phyloP scores from a whole-genome alignment of 1,140 invertebrate species.

The Drosophila sucinea region DNA sequence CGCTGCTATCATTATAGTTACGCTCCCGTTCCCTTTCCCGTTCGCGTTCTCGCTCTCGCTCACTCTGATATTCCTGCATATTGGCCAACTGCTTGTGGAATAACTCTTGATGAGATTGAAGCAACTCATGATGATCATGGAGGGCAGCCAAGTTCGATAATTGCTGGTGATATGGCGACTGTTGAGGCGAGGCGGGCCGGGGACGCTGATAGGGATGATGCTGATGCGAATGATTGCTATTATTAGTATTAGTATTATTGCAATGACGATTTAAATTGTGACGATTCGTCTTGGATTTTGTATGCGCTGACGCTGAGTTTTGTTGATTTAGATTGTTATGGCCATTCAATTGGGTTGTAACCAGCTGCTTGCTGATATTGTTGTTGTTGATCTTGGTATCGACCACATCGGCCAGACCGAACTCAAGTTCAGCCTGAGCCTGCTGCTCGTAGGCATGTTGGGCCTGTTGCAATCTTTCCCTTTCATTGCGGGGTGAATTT shows the following conservation, averaged over 20 bases:
- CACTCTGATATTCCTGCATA: slow-evolving; percentile 63
- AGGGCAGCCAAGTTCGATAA: slow-evolving; percentile 61
- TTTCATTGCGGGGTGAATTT: slow-evolving; percentile 68
- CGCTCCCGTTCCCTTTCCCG: slow-evolving; percentile 40
- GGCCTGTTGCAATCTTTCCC: slow-evolving; percentile 63
- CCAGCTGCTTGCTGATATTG: slow-evolving; percentile 15
- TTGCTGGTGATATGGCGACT: slow-evolving; percentile 67
- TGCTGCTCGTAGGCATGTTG: slow-evolving; percentile 72
- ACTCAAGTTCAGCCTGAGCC: slow-evolving; percentile 63
- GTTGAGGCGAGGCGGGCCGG: slow-evolving; percentile 51
- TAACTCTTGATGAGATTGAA: slow-evolving; percentile 67
- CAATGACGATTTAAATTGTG: slow-evolving; percentile 49
- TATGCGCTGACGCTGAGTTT: not conserved
- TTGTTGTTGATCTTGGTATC: slow-evolving; percentile 38
- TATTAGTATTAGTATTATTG: slow-evolving; percentile 7
- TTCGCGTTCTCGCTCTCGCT: slow-evolving; percentile 49
- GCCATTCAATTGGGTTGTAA: slow-evolving; percentile 1
- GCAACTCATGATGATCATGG: slow-evolving; percentile 69
- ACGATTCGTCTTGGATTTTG: slow-evolving; percentile 22
- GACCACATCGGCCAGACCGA: slow-evolving; percentile 65
- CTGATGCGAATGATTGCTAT: slow-evolving; percentile 33
- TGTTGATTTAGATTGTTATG: slow-evolving; percentile 4
- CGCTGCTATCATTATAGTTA: slow-evolving; percentile 64
- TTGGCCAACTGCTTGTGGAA: slow-evolving; percentile 68
- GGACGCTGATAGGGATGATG: slow-evolving; percentile 73